Conservation (phyloP, 2,888 invertebrate genomes). For the Amiota minor region DNA sequence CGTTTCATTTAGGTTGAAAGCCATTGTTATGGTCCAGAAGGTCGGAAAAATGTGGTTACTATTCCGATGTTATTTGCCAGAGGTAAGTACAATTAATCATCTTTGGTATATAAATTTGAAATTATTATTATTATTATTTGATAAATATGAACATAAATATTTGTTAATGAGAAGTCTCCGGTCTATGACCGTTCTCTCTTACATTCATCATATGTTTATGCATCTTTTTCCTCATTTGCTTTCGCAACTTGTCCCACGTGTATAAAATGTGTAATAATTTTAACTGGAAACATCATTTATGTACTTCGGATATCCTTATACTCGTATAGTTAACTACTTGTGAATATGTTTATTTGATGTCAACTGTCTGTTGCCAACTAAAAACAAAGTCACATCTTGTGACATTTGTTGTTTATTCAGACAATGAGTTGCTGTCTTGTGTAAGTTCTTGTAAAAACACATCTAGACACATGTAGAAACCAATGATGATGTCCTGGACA, state of each 20-base stretch:
- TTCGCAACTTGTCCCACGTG: neutral
- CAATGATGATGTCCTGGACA: neutral
- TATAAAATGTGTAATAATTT: neutral
- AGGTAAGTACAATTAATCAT: neutral
- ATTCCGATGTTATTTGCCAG: too few species aligned
- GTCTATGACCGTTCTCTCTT: neutral
- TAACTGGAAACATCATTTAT: neutral
- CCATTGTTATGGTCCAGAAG: too few species aligned
- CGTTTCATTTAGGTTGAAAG: too few species aligned
- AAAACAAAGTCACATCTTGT: neutral
- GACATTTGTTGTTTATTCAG: conserved; percentile 1
- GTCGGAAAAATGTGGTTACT: too few species aligned
- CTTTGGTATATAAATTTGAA: too few species aligned
- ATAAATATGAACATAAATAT: neutral
- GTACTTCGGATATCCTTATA: neutral
- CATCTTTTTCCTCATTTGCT: too few species aligned
- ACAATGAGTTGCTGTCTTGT: neutral
- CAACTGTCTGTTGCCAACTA: neutral
- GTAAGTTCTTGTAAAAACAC: neutral
- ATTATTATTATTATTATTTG: too few species aligned
- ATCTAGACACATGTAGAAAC: neutral
- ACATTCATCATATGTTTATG: too few species aligned
- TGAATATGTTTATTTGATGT: neutral
- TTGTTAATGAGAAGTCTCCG: neutral
- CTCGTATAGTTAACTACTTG: neutral